Evolutionary conservation across 1,140 invertebrate species (phyloP), one percentile per base, ranked within the genome.

Genomic region (Pseudomyrmex flavicornis): DNA sequence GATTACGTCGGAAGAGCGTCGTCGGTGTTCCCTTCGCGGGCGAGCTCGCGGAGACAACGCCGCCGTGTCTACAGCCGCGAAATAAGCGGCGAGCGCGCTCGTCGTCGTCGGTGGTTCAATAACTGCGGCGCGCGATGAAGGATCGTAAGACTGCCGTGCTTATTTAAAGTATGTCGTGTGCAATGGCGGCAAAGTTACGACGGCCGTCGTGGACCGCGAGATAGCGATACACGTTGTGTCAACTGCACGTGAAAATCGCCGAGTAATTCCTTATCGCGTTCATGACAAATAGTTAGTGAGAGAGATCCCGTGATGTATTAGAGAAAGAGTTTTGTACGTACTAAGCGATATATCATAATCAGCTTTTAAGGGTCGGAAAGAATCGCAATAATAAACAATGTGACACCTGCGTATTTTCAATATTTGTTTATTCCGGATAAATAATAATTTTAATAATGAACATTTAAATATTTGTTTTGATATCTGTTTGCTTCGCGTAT

Each of bases 251-350:
- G 76, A 68, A 50, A 72, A 80, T 72, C 56, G 56, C 54, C 44
- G 44, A n/a, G 76, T 66, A 72, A 80, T 80, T 80, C 20, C 74
- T 85, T 83, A 79, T 82, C 82, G 65, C 79, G 50, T 35, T 74
- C 62, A 76, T 89, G 86, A 88, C 86, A 89, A 89, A 89, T 89
- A 85, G 89, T 89, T 86, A 86, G n/a, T 73, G 26, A 35, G 35
- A 35, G 17, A 35, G 48, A 8, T 62, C 48, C 26, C 44, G 46
- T 35, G 35, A 35, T 35, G 35, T 35, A 35, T 35, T 35, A 35
- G 35, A 35, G 4, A 35, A n/a, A 35, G 54, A 12, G 15, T 15
- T 15, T 13, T 15, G 69, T 63, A 44, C 65, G n/a, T 58, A 46
- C 20, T n/a, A 52, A 77, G 54, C 50, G 65, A 80, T 59, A 66